These are phyloP conservation scores for Oryzias melastigma DNA, from an alignment of 2,113 vertebrate genomes.

Conservation along the genomic window DNA sequence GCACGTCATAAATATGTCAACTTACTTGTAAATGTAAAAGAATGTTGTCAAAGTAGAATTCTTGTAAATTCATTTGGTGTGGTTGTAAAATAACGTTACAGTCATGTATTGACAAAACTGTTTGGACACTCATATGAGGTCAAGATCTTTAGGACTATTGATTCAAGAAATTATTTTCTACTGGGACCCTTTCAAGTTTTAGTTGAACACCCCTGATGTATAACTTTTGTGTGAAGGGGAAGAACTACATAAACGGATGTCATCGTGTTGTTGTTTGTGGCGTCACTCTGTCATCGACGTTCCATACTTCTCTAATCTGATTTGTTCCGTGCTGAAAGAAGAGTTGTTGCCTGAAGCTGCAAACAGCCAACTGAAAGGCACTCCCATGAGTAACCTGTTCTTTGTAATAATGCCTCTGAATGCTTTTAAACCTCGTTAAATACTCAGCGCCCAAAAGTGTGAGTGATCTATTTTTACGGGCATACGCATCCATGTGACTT, in stretches of 20 bases:
- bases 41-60: too few relatives aligned
- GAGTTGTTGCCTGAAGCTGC: constrained; percentile 15
- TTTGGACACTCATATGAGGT: too few relatives aligned
- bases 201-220: background rate
- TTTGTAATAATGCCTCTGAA: background rate
- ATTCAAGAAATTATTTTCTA: too few relatives aligned
- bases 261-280: background rate
- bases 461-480: constrained; percentile 27
- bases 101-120: too few relatives aligned
- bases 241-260: background rate
- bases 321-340: constrained; percentile 28
- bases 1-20: too few relatives aligned
- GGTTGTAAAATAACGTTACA: too few relatives aligned
- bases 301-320: constrained; percentile 5
- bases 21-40: too few relatives aligned
- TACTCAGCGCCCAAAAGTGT: constrained; percentile 11
- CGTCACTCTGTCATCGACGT: background rate
- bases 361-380: constrained; percentile 15
- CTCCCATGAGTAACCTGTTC: constrained; percentile 14
- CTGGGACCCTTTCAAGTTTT: too few relatives aligned
- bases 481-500: constrained; percentile 29
- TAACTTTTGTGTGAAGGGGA: constrained; percentile 2
- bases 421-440: constrained; percentile 12
- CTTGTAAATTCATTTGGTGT: too few relatives aligned
- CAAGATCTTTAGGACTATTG: too few relatives aligned